Evolutionary conservation across 2,113 vertebrate species (phyloP).

Genomic region (Corvus moneduloides): DNA sequence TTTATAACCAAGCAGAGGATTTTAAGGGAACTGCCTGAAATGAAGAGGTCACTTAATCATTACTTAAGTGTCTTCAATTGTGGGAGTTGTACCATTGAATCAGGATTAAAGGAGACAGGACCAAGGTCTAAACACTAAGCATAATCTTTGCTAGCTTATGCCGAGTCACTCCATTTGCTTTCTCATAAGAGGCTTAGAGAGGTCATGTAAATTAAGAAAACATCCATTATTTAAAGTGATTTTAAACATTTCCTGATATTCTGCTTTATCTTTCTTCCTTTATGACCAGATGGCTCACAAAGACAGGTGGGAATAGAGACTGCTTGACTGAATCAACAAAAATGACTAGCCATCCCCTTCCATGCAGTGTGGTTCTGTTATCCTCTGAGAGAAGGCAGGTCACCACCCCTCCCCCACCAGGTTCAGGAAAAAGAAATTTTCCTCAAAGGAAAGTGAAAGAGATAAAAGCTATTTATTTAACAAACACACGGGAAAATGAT

Average conservation of each 20-base stretch:
- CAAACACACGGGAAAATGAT: too few relatives aligned
- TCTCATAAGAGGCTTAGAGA: background rate
- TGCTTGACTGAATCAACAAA: background rate
- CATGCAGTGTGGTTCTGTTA: too few relatives aligned
- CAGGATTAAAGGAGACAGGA: background rate
- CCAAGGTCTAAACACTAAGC: background rate
- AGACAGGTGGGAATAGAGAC: background rate
- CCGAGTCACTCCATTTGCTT: background rate
- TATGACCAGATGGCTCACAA: background rate
- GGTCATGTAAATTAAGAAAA: background rate
- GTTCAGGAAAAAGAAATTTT: too few relatives aligned
- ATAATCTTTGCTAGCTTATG: background rate
- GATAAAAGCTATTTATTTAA: too few relatives aligned
- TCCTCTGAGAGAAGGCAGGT: too few relatives aligned
- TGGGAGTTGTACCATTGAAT: background rate
- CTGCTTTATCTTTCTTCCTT: background rate
- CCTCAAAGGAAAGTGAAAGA: too few relatives aligned
- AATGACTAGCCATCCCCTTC: background rate
- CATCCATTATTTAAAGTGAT: background rate
- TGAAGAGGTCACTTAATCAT: background rate
- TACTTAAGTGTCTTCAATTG: background rate
- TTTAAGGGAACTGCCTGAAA: background rate
- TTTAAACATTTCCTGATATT: background rate
- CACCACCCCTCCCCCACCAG: too few relatives aligned
- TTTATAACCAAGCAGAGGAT: background rate